Evolutionary conservation across 2,797 vertebrate genomes (phyloP), one percentile per base, ranked within the genome.

Genomic region (Heteromormyrus szaboi): DNA sequence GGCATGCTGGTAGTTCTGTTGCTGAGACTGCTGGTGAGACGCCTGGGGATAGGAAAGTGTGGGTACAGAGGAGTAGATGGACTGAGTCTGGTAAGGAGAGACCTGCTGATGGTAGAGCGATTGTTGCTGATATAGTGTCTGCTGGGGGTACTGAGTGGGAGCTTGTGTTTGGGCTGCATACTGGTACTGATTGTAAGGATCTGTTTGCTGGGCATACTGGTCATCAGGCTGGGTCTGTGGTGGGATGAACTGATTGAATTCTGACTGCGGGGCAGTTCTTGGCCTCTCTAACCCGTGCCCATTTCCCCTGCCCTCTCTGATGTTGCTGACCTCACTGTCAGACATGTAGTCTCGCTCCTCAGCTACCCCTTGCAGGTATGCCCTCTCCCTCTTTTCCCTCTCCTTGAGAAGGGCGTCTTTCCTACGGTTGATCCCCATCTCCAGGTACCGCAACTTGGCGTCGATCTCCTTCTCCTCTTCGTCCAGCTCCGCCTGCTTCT

Each of bases 401-500:
- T 99, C 99, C 92, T 99, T 99, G 79, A 99, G 94, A 76, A 99
- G 94, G 37, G 96, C 99, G 91, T 99, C 99, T 93, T 99, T 99
- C 89, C 99, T 97, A 62, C 99, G 95, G 92, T 99, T 99, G 93
- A 99, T 99, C 91, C 99, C 99, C 99, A 99, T 99, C 95, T 99
- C 99, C 89, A 99, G 94, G 94, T 99, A 99, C 90, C 99, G 95
- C 89, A 99, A 92, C 87, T 99, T 99, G 90, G 99, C 99, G 91
- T 99, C 99, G 90, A 99, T 99, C 93, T 99, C 99, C 92, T 99
- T 99, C 93, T 99, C 99, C 90, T 99, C 99, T 93, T 99, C 98
- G 92, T 99, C 99, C 88, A 99, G 95, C 93, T 99, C 98, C 89
- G 99, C 98, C 94, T 99, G 99, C 92, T 99, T 99, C 92, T 99